Conservation (phyloP, 1,140 invertebrate genomes). For the Papilio polyxenes region DNA sequence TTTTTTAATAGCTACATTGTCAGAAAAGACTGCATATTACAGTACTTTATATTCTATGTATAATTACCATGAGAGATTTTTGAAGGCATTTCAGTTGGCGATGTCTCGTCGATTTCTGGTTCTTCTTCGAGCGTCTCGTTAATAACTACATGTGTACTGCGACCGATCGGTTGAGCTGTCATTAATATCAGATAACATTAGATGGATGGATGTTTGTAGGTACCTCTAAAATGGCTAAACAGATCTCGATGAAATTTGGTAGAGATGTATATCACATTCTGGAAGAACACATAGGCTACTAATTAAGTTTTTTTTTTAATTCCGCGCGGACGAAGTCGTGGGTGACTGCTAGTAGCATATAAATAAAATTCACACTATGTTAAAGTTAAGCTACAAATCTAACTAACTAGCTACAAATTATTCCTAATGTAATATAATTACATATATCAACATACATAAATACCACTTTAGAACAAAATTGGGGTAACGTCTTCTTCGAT, state of each 20-base stretch:
- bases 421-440: too few species aligned
- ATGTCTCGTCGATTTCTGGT: slow-evolving; percentile 68
- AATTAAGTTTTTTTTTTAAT: neutral
- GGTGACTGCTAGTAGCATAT: too few species aligned
- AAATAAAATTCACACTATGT: too few species aligned
- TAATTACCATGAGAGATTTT: slow-evolving; percentile 58
- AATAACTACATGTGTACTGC: slow-evolving; percentile 69
- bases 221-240: too few species aligned
- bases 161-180: slow-evolving; percentile 64
- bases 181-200: neutral
- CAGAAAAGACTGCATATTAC: too few species aligned
- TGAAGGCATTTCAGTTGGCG: slow-evolving; percentile 54
- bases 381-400: too few species aligned
- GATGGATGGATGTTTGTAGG: too few species aligned
- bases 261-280: neutral
- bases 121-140: slow-evolving; percentile 71
- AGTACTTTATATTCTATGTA: neutral
- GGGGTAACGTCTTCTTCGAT: neutral
- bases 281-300: slow-evolving; percentile 5
- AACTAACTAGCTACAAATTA: too few species aligned
- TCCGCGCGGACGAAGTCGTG: neutral
- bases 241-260: neutral
- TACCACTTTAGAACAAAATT: slow-evolving; percentile 2
- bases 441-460: neutral
- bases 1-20: too few species aligned